phyloP scores from a whole-genome alignment of 2,797 vertebrate genomes.

The Semotilus atromaculatus region DNA sequence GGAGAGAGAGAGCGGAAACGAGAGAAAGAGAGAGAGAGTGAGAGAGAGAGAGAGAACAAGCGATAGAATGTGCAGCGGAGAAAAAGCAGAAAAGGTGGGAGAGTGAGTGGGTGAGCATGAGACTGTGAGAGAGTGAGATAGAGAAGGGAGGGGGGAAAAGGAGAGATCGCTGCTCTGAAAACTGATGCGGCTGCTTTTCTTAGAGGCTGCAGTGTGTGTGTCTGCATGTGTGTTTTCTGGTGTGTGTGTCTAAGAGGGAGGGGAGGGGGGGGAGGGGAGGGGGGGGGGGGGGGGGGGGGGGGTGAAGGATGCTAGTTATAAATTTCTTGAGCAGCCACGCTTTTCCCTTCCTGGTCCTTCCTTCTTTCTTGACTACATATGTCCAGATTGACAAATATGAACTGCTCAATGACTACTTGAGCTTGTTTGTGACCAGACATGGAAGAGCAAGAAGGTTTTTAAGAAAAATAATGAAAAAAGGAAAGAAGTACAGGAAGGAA shows the following conservation, averaged over 20 bases:
- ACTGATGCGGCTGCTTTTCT: slow-evolving; percentile 67
- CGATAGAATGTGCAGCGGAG: slow-evolving; percentile 34
- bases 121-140: slow-evolving; percentile 51
- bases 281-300: background rate
- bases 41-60: slow-evolving; percentile 47
- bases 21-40: slow-evolving; percentile 50
- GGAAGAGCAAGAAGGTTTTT: background rate
- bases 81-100: slow-evolving; percentile 41
- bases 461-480: background rate
- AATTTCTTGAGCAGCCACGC: slow-evolving; percentile 41
- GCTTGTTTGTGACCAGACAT: slow-evolving; percentile 21
- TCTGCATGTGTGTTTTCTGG: slow-evolving; percentile 48
- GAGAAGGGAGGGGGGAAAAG: slow-evolving; percentile 40
- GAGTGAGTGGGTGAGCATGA: slow-evolving; percentile 48
- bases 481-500: background rate
- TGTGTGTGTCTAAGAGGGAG: slow-evolving; percentile 34
- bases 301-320: slow-evolving; percentile 57
- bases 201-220: slow-evolving; percentile 62
- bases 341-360: slow-evolving; percentile 30
- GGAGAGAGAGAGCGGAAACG: slow-evolving; percentile 16
- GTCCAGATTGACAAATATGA: slow-evolving; percentile 41
- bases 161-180: slow-evolving; percentile 62
- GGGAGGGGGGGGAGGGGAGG: no score
- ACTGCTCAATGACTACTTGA: slow-evolving; percentile 34
- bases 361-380: slow-evolving; percentile 26